These are phyloP conservation scores for Tichodroma muraria DNA, from an alignment of 2,113 vertebrate genomes.

Conservation along the genomic window DNA sequence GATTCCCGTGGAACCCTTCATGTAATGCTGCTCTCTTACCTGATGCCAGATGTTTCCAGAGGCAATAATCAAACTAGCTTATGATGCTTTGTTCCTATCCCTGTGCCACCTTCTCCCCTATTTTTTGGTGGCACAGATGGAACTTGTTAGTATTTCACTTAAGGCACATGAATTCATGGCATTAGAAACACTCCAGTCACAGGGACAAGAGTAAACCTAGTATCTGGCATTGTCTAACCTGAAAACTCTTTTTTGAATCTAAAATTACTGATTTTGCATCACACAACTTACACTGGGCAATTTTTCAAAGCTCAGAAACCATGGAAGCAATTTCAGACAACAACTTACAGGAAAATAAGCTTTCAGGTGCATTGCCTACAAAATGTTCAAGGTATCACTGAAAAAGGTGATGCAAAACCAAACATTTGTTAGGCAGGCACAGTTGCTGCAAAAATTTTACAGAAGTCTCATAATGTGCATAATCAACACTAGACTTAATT, in stretches of 20 bases:
- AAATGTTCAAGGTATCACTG: background rate
- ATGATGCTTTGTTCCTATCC: fast-evolving
- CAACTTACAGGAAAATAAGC: background rate
- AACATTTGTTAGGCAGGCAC: background rate
- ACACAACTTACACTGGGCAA: background rate
- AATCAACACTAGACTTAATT: background rate
- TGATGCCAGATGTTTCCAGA: background rate
- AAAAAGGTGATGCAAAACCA: background rate
- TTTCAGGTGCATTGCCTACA: background rate
- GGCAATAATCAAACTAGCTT: background rate
- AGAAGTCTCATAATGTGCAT: background rate
- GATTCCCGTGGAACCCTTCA: background rate
- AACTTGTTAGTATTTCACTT: background rate
- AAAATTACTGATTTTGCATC: background rate
- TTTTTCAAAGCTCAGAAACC: background rate
- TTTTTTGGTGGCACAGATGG: background rate
- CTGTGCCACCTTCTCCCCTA: background rate
- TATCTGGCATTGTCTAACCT: background rate
- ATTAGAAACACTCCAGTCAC: background rate
- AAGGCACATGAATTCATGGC: fast-evolving
- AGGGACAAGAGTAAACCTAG: background rate
- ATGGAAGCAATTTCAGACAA: background rate
- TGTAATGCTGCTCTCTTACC: background rate
- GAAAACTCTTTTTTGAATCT: background rate
- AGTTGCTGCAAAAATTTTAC: background rate